These are phyloP conservation scores for Antrozous pallidus DNA, from an alignment of 2,797 vertebrate genomes.

Conservation along the genomic window DNA sequence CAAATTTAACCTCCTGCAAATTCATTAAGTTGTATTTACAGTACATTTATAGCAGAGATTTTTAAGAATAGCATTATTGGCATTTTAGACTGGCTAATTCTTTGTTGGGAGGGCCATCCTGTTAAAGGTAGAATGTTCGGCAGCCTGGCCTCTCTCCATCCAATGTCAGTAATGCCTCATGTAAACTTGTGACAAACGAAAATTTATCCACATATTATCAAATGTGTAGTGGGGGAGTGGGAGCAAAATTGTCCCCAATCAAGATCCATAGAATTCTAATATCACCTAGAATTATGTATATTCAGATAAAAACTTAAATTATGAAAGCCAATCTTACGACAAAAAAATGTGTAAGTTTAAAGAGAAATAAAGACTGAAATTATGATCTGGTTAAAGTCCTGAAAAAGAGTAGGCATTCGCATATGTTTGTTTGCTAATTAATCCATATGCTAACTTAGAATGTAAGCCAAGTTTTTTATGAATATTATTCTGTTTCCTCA, in stretches of 20 bases:
- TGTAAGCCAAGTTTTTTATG: not conserved
- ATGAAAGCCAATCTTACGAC: not conserved
- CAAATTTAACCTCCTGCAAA: not conserved
- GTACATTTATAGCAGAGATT: not conserved
- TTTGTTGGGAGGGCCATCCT: not conserved
- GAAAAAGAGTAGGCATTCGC: not conserved
- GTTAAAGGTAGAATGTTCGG: not conserved
- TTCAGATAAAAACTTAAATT: not conserved
- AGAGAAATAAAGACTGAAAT: not conserved
- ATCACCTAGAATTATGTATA: not conserved
- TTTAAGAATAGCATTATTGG: not conserved
- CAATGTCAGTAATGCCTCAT: not conserved
- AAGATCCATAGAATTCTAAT: not conserved
- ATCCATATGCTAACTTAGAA: not conserved
- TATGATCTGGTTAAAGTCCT: not conserved
- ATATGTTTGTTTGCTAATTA: constrained; percentile 28
- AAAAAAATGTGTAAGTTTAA: not conserved
- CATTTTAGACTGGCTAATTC: not conserved
- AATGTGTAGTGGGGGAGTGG: not conserved
- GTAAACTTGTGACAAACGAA: not conserved
- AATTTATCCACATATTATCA: not conserved
- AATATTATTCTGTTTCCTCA: not conserved
- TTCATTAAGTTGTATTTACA: not conserved
- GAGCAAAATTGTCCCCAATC: not conserved
- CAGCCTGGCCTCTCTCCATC: not conserved